phyloP scores from a whole-genome alignment of 2,113 vertebrate genomes.

The Notechis scutatus region DNA sequence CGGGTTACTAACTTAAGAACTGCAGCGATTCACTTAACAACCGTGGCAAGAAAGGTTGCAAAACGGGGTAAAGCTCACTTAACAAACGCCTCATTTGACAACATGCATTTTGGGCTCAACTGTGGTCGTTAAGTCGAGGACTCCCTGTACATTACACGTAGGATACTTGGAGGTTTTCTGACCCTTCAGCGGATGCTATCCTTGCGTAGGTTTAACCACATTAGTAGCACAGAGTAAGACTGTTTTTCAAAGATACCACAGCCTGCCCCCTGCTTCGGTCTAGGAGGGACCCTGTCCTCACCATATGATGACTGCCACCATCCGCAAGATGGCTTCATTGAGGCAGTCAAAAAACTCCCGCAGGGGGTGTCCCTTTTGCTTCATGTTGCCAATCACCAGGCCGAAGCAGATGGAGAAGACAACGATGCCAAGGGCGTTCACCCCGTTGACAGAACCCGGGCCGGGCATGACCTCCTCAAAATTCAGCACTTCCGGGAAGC shows the following conservation, averaged over 20 bases:
- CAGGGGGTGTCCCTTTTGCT: constrained; percentile 87
- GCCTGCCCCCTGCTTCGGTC: constrained; percentile 12
- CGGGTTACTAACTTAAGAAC: too few relatives aligned
- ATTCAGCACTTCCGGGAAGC: constrained; percentile 77
- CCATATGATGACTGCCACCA: constrained; percentile 97
- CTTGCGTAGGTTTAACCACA: background rate
- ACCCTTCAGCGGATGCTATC: background rate
- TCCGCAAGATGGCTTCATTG: constrained; percentile 95
- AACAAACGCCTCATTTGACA: too few relatives aligned
- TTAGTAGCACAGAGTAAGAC: background rate
- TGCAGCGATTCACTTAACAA: too few relatives aligned
- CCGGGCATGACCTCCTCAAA: constrained; percentile 85
- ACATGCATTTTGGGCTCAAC: too few relatives aligned
- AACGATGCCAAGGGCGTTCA: constrained; percentile 92
- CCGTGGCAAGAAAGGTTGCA: too few relatives aligned
- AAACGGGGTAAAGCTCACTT: too few relatives aligned
- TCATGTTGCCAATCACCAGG: constrained; percentile 93
- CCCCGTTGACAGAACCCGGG: constrained; percentile 83
- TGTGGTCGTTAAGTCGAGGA: too few relatives aligned
- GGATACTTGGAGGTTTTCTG: background rate
- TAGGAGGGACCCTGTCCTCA: constrained; percentile 65
- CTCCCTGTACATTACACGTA: background rate
- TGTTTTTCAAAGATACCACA: background rate
- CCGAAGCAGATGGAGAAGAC: constrained; percentile 96
- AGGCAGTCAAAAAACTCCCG: constrained; percentile 93